Conservation (phyloP, 2,888 invertebrate species). For the Phlogophora meticulosa region DNA sequence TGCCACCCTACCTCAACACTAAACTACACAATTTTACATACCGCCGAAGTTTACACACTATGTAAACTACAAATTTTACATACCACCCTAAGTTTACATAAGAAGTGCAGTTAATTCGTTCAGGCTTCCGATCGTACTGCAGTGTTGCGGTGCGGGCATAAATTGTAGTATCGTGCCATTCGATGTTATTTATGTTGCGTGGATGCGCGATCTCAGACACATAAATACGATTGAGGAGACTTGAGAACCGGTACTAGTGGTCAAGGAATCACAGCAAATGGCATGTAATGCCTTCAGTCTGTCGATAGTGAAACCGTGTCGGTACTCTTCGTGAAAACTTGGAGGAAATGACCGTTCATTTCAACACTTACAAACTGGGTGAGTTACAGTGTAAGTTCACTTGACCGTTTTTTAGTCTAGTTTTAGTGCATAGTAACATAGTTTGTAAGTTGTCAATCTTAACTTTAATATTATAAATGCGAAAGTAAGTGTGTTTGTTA, state of each 20-base stretch:
- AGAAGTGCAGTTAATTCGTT: slow-evolving; percentile 50
- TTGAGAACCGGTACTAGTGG: slow-evolving; percentile 53
- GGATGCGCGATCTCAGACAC: slow-evolving; percentile 79
- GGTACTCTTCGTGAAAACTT: too few species aligned
- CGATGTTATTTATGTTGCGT: slow-evolving; percentile 78
- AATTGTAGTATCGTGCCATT: slow-evolving; percentile 80
- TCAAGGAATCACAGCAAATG: slow-evolving; percentile 1
- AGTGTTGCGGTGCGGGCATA: slow-evolving; percentile 67
- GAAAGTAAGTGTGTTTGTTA: too few species aligned
- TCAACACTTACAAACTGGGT: too few species aligned
- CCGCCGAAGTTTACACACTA: slow-evolving; percentile 26
- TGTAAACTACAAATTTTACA: slow-evolving; percentile 6
- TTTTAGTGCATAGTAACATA: too few species aligned
- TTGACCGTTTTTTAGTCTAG: too few species aligned
- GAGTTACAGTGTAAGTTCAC: too few species aligned
- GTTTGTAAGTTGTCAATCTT: too few species aligned
- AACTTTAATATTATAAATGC: too few species aligned
- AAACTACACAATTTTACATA: slow-evolving; percentile 33
- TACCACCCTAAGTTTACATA: slow-evolving; percentile 32
- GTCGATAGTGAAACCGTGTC: too few species aligned
- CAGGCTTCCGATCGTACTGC: slow-evolving; percentile 53
- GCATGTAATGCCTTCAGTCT: not conserved
- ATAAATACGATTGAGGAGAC: slow-evolving; percentile 78
- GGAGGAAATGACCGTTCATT: too few species aligned
- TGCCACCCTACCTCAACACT: slow-evolving; percentile 13